phyloP scores from a whole-genome alignment of 2,797 vertebrate species.

The Rousettus madagascariensis region DNA sequence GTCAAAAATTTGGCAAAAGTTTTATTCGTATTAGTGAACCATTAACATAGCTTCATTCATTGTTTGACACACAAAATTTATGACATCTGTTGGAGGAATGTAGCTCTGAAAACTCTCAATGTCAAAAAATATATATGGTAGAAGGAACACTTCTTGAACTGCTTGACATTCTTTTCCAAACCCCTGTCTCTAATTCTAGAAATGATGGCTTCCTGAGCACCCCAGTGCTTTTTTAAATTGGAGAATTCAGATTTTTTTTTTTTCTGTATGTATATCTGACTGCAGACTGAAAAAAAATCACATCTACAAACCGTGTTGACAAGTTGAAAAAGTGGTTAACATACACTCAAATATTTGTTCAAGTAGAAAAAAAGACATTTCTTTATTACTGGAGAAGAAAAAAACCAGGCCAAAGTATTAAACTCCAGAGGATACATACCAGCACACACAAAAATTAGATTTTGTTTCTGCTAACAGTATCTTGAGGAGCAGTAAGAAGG shows the following conservation, averaged over 20 bases:
- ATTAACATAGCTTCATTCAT: constrained; percentile 43
- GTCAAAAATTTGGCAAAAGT: constrained; percentile 56
- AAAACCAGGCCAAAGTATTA: not conserved
- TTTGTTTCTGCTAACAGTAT: not conserved
- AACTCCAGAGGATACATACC: not conserved
- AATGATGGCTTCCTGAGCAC: constrained; percentile 30
- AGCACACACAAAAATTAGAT: not conserved
- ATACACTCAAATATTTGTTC: constrained; percentile 20
- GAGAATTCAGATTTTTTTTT: constrained; percentile 6
- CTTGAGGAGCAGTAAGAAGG: not conserved
- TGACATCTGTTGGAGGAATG: constrained; percentile 6
- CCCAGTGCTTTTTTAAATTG: not conserved
- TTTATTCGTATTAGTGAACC: not conserved
- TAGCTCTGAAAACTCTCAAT: constrained; percentile 50
- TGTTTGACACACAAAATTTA: constrained; percentile 49
- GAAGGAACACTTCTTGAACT: not conserved
- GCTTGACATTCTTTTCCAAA: constrained; percentile 40
- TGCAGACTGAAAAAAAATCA: not conserved
- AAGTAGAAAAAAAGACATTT: not conserved
- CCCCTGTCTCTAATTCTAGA: not conserved
- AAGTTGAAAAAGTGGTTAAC: constrained; percentile 34
- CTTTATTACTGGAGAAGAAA: not conserved
- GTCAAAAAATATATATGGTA: constrained; percentile 36
- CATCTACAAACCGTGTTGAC: constrained; percentile 8
- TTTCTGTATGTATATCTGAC: not conserved